These are phyloP conservation scores for Aurelia aurita complex sp. Pacific DNA, from an alignment of 30 jellyfish, hydroid and myxozoan genomes.

Conservation along the genomic window DNA sequence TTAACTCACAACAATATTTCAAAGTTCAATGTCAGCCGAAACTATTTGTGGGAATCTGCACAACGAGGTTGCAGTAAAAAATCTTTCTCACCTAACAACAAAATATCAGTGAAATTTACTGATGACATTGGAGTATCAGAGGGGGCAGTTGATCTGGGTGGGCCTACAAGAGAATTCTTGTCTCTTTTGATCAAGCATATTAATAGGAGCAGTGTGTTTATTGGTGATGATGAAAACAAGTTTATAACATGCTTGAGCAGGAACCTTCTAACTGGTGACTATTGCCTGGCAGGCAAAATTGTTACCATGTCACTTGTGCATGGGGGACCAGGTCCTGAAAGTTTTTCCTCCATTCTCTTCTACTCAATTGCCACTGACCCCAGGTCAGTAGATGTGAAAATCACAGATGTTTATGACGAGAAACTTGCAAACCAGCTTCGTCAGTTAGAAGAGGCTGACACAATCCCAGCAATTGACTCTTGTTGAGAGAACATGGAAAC, in stretches of 20 bases:
- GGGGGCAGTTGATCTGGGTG: constrained; percentile 11
- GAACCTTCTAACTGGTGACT: too few species aligned
- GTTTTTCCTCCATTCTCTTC: not conserved
- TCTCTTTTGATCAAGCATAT: not conserved
- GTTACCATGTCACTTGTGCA: constrained; percentile 1
- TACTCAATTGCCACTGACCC: not conserved
- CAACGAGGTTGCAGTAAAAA: constrained; percentile 15
- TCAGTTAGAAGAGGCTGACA: not conserved
- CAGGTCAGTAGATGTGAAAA: not conserved
- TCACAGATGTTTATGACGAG: not conserved
- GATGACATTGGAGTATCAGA: constrained; percentile 21
- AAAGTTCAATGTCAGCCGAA: constrained; percentile 26
- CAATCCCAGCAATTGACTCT: not conserved
- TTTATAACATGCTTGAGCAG: too few species aligned
- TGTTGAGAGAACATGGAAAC: not conserved
- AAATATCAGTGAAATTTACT: constrained; percentile 13
- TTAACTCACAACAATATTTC: constrained; percentile 2
- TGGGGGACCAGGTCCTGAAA: constrained; percentile 4
- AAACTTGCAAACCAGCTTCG: not conserved
- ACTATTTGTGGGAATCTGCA: constrained; percentile 47
- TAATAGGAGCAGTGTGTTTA: too few species aligned
- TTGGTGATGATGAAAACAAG: too few species aligned
- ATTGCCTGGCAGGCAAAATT: not conserved
- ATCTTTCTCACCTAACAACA: constrained; percentile 16
- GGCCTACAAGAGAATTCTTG: constrained; percentile 30